Base-by-base conservation (phyloP, 2,888 invertebrate species). In the Lepidonotus clava region DNA sequence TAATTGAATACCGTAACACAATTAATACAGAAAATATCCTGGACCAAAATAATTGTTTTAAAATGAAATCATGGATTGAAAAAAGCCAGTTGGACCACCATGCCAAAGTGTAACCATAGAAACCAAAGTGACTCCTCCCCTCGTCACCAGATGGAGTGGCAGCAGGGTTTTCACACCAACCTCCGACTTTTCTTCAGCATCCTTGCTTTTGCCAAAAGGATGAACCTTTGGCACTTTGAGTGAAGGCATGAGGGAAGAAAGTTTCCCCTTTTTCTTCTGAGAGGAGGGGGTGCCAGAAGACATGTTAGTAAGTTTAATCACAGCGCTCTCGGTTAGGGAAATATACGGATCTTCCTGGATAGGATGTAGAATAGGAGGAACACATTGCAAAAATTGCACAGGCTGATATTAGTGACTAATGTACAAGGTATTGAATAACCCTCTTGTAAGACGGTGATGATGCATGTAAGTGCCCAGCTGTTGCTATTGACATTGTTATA, bases 201-300 rank as follows among this genome's bases (percentile, higher is more conserved):
- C 80, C 80, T 80, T 51, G 46, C 28, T 34, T 46, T 80, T 80
- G 46, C 80, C 80, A 80, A 80, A 80, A 5, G 46, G 80, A 21
- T 46, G 41, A 41, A 80, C 51, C 18, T 80, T 80, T 5, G 80
- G 80, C 41, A 80, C 34, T 80, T 80, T 80, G 80, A 80, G 80
- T 80, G 24, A 4, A 28, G 80, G 80, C 80, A 80, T 51, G 24
- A 80, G 34, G 46, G 80, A 80, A 51, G 71, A 71, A 6, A 80
- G 41, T 80, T 80, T 80, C 46, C 80, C 80, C 80, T 80, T 80
- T 41, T 51, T 51, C 80, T 80, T 80, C 80, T 80, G 80, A 5
- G 8, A 14, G 18, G 80, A 41, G 46, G 46, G 46, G 51, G 41
- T 32, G n/a, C n/a, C 14, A 46, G 80, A 80, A 28, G 80, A 80